Evolutionary conservation across 2,888 invertebrate genomes (phyloP), one percentile per base, ranked within the genome.

Genomic region (Eristalinus aeneus): DNA sequence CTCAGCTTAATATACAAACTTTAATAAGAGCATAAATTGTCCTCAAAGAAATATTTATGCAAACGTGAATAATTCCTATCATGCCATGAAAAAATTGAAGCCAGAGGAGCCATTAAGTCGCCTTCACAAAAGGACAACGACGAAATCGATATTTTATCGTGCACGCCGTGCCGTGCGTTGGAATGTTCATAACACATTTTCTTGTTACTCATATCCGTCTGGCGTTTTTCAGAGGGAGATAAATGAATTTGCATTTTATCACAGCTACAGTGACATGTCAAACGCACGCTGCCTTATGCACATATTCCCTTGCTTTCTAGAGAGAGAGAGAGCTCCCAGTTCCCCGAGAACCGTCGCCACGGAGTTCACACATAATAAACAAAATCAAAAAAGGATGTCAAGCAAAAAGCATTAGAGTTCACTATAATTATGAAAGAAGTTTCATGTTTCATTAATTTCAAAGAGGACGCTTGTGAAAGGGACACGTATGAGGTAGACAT

Each of bases 381-480:
- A n/a, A 56, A 56, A 23, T 22, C 22, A 56, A 23, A 11, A 23
- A 12, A 56, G 23, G 23, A 27, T 23, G 56, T 5, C 23, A 56
- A 27, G 46, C 46, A 46, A 56, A 63, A 74, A 54, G 39, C 36
- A 39, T 58, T 39, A 31, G 39, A 68, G 53, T 72, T 68, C 67
- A 64, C 36, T 36, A 65, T 78, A 84, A 78, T 84, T 79, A 84
- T 79, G 27, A 68, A 76, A 53, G 20, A n/a, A 68, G 79, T 84
- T 79, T 69, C 74, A 79, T 74, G 73, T 84, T 84, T 79, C 74
- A 84, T 74, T 84, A 79, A 74, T 74, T 81, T 75, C 46, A 81
- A 81, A 81, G 68, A 31, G 60, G 72, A 63, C 72, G 74, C 61
- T 31, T 63, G 39, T 80, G 36, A 64, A 64, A 64, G 56, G 39